phyloP scores from a whole-genome alignment of 2,113 vertebrate species.

The Rattus norvegicus region GRCr8 NC_086035.1:40284001-40284500 shows the following conservation, averaged over 20 bases:
- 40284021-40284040: neutral
- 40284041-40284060: neutral
- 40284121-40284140: neutral
- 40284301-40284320: neutral
- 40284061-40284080: neutral
- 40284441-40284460: neutral
- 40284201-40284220: neutral
- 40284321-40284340: neutral
- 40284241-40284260: neutral
- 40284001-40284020: neutral
- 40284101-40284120: neutral
- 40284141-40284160: neutral
- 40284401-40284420: neutral
- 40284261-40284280: neutral
- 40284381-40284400: neutral
- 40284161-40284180: neutral
- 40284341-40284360: neutral
- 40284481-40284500: neutral
- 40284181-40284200: neutral
- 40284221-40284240: neutral
- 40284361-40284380: neutral
- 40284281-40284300: neutral
- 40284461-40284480: neutral
- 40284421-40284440: neutral
- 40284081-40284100: rapidly evolving